These are phyloP conservation scores for Calosoma granatense DNA, from an alignment of 1,140 invertebrate genomes.

Conservation along the genomic window DNA sequence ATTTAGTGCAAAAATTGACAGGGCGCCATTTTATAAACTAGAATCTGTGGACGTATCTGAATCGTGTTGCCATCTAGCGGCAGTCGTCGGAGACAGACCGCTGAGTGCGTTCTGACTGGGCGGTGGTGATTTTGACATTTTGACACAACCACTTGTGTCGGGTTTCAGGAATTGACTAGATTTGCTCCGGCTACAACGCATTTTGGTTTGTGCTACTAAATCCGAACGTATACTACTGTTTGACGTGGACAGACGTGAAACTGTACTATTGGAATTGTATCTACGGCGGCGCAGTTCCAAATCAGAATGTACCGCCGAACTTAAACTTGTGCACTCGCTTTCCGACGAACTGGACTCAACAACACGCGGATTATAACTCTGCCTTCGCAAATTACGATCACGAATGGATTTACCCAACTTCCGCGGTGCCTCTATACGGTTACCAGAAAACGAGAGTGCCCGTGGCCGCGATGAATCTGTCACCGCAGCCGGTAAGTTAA, in stretches of 20 bases:
- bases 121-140: slow-evolving; percentile 30
- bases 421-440: slow-evolving; percentile 24
- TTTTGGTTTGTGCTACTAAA: slow-evolving; percentile 23
- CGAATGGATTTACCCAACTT: slow-evolving; percentile 31
- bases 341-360: slow-evolving; percentile 35
- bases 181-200: background rate
- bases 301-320: slow-evolving; percentile 27
- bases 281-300: slow-evolving; percentile 31
- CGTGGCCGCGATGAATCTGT: slow-evolving; percentile 18
- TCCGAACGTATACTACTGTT: slow-evolving; percentile 33
- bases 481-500: background rate
- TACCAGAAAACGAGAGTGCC: slow-evolving; percentile 28
- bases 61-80: slow-evolving; percentile 25
- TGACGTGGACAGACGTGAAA: slow-evolving; percentile 28
- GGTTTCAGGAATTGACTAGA: background rate
- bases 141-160: slow-evolving; percentile 17
- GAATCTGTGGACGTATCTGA: slow-evolving; percentile 27
- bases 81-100: slow-evolving; percentile 32
- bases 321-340: slow-evolving; percentile 30
- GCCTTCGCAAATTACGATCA: slow-evolving; percentile 39
- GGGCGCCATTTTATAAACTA: slow-evolving; percentile 16
- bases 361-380: slow-evolving; percentile 44
- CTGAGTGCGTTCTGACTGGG: slow-evolving; percentile 32
- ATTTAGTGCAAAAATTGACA: background rate
- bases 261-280: slow-evolving; percentile 10